Conservation (phyloP, 2,113 vertebrate genomes). For the Melanocharis versteri region DNA sequence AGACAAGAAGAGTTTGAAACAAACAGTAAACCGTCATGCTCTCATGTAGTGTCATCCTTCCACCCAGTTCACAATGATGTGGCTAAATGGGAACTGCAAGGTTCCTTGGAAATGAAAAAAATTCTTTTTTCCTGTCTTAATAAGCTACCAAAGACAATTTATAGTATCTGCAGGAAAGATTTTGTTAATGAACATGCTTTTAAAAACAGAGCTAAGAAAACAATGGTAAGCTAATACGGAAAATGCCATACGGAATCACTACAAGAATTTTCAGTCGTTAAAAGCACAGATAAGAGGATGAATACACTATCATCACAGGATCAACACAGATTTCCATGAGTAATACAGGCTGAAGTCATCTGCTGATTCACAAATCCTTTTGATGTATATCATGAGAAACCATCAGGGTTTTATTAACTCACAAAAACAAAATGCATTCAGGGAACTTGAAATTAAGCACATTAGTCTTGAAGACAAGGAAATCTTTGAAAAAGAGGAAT, state of each 20-base stretch:
- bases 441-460: not conserved
- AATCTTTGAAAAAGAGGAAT: not conserved
- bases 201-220: not conserved
- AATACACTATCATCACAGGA: not conserved
- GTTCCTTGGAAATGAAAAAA: not conserved
- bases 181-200: not conserved
- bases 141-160: not conserved
- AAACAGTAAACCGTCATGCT: not conserved
- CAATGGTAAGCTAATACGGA: not conserved
- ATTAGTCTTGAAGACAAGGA: not conserved
- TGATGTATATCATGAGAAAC: not conserved
- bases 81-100: not conserved
- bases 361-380: not conserved
- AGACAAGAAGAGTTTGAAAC: not conserved
- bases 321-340: not conserved
- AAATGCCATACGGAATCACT: not conserved
- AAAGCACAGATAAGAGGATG: not conserved
- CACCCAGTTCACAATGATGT: not conserved
- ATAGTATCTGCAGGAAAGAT: not conserved
- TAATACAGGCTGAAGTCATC: not conserved
- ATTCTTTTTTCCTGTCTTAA: not conserved
- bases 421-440: not conserved
- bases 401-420: not conserved
- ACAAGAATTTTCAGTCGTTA: not conserved
- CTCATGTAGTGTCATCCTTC: rapidly evolving